Conservation (phyloP, 2,113 vertebrate genomes). For the Clarias batrachus region DNA sequence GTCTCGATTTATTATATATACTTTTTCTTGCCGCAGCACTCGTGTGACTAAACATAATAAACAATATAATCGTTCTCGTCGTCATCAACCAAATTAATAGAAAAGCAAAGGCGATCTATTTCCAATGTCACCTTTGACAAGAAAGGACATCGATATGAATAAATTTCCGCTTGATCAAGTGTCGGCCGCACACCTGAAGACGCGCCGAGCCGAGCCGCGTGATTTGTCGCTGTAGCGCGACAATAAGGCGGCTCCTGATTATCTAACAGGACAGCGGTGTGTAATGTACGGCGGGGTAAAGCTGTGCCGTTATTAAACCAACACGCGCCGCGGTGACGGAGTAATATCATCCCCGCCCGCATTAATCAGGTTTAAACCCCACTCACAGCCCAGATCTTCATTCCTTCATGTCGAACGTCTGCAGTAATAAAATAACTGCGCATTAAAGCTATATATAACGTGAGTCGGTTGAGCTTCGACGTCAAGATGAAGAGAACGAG, state of each 20-base stretch:
- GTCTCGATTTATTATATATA: no score
- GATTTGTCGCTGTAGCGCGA: background rate
- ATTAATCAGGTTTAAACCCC: constrained; percentile 34
- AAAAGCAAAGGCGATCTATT: background rate
- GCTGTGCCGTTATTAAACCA: constrained; percentile 23
- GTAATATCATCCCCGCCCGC: constrained; percentile 5
- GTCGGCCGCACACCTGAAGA: background rate
- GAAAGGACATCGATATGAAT: background rate
- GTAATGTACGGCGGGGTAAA: background rate
- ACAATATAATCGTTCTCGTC: background rate
- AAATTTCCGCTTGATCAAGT: background rate
- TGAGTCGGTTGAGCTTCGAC: constrained; percentile 25
- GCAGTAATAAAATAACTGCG: constrained; percentile 14
- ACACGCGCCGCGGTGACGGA: background rate
- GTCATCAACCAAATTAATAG: background rate
- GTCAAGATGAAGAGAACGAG: constrained; percentile 7
- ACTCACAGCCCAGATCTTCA: constrained; percentile 6
- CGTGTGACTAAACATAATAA: no score
- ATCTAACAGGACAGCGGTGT: background rate
- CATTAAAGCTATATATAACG: constrained; percentile 26
- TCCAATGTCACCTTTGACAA: background rate
- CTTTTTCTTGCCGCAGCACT: no score
- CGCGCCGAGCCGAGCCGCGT: no score
- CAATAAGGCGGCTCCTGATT: background rate
- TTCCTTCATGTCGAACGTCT: constrained; percentile 28